phyloP scores from a whole-genome alignment of 1,140 invertebrate species.

The Cydia amplana region DNA sequence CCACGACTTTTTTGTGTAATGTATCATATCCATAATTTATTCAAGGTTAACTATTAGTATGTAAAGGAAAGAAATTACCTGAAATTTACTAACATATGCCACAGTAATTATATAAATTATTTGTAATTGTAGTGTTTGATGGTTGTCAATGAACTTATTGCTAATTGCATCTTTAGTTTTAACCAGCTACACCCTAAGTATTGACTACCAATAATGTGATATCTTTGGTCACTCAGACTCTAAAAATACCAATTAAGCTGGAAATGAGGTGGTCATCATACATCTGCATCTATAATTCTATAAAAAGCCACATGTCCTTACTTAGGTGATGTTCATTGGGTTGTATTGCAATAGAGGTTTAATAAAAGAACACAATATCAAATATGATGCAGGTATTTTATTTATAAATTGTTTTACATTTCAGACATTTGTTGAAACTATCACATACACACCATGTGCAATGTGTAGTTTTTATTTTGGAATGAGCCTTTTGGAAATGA shows the following conservation, averaged over 20 bases:
- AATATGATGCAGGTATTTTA: neutral
- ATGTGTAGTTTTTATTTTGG: constrained; percentile 90
- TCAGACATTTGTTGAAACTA: constrained; percentile 89
- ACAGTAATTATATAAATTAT: too few relatives aligned
- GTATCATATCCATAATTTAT: neutral
- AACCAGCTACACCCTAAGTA: too few relatives aligned
- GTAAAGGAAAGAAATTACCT: neutral
- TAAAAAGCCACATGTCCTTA: too few relatives aligned
- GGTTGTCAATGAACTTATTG: too few relatives aligned
- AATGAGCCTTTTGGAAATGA: constrained; percentile 88
- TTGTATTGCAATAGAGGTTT: neutral
- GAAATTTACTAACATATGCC: neutral
- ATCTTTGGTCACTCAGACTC: too few relatives aligned
- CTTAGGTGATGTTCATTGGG: too few relatives aligned
- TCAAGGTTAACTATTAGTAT: neutral
- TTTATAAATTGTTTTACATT: constrained; percentile 46
- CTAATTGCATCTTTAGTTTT: too few relatives aligned
- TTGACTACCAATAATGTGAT: too few relatives aligned
- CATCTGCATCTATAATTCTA: too few relatives aligned
- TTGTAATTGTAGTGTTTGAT: too few relatives aligned
- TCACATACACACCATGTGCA: constrained; percentile 89
- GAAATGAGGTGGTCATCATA: too few relatives aligned
- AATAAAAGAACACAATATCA: neutral
- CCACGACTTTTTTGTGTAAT: neutral
- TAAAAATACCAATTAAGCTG: too few relatives aligned